These are phyloP conservation scores for Paedocypris sp. DNA, from an alignment of 2,113 vertebrate species.

Conservation along the genomic window DNA sequence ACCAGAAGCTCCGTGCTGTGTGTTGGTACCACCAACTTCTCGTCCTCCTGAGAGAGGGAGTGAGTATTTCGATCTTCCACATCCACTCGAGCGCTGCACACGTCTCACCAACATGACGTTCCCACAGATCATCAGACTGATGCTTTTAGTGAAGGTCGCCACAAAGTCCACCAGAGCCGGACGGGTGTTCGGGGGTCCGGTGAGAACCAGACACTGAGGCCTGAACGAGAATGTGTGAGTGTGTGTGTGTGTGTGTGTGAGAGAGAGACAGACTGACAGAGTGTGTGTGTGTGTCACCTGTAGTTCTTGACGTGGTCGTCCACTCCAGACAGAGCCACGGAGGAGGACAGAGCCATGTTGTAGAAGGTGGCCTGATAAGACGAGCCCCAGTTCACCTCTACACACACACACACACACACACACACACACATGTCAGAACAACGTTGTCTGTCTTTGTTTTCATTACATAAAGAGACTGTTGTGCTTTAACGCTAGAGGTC, in stretches of 20 bases:
- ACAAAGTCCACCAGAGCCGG: conserved; percentile 67
- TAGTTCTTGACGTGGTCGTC: conserved; percentile 69
- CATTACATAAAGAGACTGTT: too few relatives aligned
- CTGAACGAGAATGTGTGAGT: conserved; percentile 27
- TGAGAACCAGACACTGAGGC: conserved; percentile 66
- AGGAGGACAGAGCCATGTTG: conserved; percentile 59
- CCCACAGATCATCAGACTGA: conserved; percentile 69
- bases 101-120: conserved; percentile 55
- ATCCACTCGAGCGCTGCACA: not conserved
- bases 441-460: too few relatives aligned
- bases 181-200: conserved; percentile 52
- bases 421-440: too few relatives aligned
- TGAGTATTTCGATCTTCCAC: not conserved
- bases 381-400: conserved; percentile 65
- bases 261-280: too few relatives aligned
- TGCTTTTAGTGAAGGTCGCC: conserved; percentile 58
- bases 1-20: conserved; percentile 37
- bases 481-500: too few relatives aligned
- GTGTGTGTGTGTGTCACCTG: too few relatives aligned
- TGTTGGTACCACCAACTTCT: conserved; percentile 13
- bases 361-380: conserved; percentile 58
- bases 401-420: not conserved
- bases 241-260: not conserved
- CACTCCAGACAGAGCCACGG: conserved; percentile 47
- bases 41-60: conserved; percentile 37